phyloP scores from a whole-genome alignment of 2,113 vertebrate species.

The Actinemys pallida region DNA sequence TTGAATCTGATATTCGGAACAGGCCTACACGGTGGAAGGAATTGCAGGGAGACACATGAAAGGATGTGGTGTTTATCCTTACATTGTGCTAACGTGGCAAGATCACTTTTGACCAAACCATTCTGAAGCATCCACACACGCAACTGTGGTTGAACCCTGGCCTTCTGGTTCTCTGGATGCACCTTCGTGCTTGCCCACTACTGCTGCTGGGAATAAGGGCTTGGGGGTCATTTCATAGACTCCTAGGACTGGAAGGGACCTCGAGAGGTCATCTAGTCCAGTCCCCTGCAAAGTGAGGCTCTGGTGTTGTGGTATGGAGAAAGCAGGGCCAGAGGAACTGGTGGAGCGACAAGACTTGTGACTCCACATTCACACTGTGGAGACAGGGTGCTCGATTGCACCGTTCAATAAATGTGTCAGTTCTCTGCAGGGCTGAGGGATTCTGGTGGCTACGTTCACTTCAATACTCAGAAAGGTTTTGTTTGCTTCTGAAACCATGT shows the following conservation, averaged over 20 bases:
- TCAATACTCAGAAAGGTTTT: neutral
- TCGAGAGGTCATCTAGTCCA: no score
- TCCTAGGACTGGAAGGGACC: no score
- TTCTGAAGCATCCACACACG: neutral
- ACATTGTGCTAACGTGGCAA: neutral
- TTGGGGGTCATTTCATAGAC: neutral
- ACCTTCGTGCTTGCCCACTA: neutral
- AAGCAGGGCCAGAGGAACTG: neutral
- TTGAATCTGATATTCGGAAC: neutral
- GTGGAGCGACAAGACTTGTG: neutral
- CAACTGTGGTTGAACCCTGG: neutral
- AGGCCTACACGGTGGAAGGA: neutral
- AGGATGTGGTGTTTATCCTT: neutral
- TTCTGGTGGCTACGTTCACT: neutral
- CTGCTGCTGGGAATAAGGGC: neutral
- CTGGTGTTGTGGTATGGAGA: neutral
- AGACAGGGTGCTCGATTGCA: neutral
- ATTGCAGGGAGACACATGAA: no score
- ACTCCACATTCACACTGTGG: neutral
- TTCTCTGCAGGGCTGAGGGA: neutral
- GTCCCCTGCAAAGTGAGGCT: neutral
- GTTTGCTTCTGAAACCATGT: neutral
- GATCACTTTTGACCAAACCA: neutral
- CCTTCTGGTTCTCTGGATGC: neutral
- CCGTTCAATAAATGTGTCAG: neutral